Percentiles rank a stretch among this genome's conserved stretches.
Conservation (phyloP, 1,140 invertebrate genomes). For the Armadillidium nasatum region DNA sequence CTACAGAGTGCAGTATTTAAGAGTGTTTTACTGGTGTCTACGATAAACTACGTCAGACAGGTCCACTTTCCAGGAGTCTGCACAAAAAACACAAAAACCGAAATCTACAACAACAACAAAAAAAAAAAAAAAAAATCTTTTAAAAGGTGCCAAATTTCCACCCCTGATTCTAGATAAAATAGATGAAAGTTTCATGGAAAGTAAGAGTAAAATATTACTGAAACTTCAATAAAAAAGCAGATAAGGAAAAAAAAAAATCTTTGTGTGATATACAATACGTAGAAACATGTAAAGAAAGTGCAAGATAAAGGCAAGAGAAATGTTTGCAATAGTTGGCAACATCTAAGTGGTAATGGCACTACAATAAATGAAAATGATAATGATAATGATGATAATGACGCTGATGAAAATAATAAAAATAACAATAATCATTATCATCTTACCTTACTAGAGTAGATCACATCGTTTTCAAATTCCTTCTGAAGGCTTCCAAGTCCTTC, state of each 20-base stretch:
- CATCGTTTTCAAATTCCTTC: conserved; percentile 28
- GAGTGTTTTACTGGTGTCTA: too few relatives aligned
- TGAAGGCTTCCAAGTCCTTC: conserved; percentile 22
- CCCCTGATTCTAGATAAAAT: too few relatives aligned
- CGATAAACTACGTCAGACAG: too few relatives aligned
- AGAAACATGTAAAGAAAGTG: neutral
- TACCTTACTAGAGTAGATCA: conserved; percentile 27
- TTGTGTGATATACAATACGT: neutral
- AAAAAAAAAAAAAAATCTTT: too few relatives aligned
- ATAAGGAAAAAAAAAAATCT: too few relatives aligned
- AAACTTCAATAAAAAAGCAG: neutral
- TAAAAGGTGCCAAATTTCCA: too few relatives aligned
- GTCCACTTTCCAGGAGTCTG: too few relatives aligned
- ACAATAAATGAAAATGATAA: conserved; percentile 16
- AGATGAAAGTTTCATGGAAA: too few relatives aligned
- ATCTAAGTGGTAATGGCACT: neutral
- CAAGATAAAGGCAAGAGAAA: neutral
- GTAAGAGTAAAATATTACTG: neutral
- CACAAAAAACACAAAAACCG: too few relatives aligned
- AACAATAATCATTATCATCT: neutral
- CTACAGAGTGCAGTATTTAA: too few relatives aligned
- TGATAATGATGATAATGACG: neutral
- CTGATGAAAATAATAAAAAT: too few relatives aligned
- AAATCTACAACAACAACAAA: too few relatives aligned
- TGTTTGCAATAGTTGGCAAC: neutral